Conservation (phyloP, 1,140 invertebrate genomes). For the Triops longicaudatus region DNA sequence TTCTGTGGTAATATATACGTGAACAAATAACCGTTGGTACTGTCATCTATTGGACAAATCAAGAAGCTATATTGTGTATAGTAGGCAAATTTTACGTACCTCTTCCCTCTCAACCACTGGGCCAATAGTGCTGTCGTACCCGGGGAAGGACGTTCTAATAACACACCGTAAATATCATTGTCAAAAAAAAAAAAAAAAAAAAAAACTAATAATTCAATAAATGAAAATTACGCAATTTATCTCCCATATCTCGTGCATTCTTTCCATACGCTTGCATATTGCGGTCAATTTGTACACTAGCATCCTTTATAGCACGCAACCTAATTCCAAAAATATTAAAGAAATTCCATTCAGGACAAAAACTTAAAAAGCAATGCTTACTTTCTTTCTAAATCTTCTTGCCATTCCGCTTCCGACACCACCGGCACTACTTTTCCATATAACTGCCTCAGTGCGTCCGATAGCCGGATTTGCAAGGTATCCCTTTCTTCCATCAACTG, state of each 20-base stretch:
- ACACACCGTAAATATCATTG: background rate
- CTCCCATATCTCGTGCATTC: background rate
- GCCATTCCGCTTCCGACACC: background rate
- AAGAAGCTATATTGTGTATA: too few species aligned
- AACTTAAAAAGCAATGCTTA: too few species aligned
- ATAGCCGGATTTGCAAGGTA: constrained; percentile 67
- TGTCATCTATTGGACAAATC: too few species aligned
- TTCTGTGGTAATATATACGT: too few species aligned
- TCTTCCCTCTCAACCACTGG: background rate
- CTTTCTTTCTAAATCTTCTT: background rate
- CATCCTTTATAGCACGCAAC: constrained; percentile 6
- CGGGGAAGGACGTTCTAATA: background rate
- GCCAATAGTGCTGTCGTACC: constrained; percentile 1
- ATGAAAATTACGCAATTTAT: background rate
- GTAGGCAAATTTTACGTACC: background rate
- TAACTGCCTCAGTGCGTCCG: constrained; percentile 58
- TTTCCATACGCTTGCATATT: constrained; percentile 11
- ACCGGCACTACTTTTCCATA: background rate
- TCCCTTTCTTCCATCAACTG: constrained; percentile 71
- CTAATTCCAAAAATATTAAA: too few species aligned
- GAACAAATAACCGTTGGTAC: too few species aligned
- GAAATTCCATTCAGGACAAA: too few species aligned
- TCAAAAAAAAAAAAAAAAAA: too few species aligned
- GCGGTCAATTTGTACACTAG: constrained; percentile 6
- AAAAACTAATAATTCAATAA: background rate